These are phyloP conservation scores for Halcyon smyrnensis DNA, from an alignment of 2,797 vertebrate genomes.

Conservation along the genomic window DNA sequence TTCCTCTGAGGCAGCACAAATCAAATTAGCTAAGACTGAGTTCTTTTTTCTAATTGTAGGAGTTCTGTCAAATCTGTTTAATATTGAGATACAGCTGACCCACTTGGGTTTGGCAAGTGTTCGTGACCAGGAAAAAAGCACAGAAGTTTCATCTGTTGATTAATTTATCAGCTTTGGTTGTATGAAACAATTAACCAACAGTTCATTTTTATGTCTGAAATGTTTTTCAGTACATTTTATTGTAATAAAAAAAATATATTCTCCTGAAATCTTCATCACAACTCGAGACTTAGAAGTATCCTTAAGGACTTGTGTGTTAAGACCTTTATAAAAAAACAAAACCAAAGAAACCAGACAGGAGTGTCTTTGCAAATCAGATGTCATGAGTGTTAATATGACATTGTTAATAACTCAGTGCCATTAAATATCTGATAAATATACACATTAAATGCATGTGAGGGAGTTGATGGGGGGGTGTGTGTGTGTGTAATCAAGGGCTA, in stretches of 20 bases:
- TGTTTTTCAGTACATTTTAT: neutral
- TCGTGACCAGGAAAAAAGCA: neutral
- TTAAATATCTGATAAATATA: neutral
- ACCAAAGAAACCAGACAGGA: no score
- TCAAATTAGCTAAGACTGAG: constrained; percentile 36
- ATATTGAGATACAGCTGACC: constrained; percentile 1
- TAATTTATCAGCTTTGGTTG: neutral
- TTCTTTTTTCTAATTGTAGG: constrained; percentile 25
- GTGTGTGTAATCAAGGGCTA: neutral
- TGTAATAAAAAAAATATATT: no score
- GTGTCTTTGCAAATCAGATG: neutral
- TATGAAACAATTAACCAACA: neutral
- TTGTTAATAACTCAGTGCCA: neutral
- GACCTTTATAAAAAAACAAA: neutral
- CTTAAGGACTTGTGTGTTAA: neutral
- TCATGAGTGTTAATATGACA: neutral
- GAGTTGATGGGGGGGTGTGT: neutral
- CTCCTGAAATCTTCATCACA: no score
- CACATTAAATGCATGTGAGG: neutral
- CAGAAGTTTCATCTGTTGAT: neutral
- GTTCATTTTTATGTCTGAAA: neutral
- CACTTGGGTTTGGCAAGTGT: neutral
- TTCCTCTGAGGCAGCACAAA: constrained; percentile 45
- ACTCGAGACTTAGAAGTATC: no score
- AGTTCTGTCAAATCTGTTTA: constrained; percentile 48